Evolutionary conservation across 2,113 vertebrate species (phyloP).

Genomic region (Bothrops jararaca): DNA sequence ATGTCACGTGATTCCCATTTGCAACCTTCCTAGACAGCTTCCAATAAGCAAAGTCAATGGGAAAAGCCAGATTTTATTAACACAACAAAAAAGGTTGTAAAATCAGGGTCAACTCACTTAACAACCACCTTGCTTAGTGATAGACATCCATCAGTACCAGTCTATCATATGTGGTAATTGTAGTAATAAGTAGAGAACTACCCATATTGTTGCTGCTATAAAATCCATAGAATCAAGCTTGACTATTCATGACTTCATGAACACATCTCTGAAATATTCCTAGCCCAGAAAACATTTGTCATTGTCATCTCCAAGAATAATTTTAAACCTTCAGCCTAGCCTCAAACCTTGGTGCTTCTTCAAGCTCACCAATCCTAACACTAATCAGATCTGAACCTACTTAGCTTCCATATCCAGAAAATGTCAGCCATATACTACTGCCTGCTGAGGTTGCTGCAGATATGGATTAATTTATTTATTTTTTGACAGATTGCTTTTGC

Average conservation of each 20-base stretch:
- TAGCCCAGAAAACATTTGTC: not conserved
- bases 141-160: not conserved
- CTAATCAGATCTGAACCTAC: not conserved
- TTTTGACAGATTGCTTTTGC: not conserved
- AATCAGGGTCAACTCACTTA: not conserved
- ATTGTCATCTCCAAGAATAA: not conserved
- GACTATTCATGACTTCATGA: not conserved
- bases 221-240: not conserved
- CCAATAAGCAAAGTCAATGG: not conserved
- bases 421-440: not conserved
- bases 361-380: not conserved
- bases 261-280: not conserved
- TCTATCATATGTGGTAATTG: not conserved
- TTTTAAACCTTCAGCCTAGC: not conserved
- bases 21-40: not conserved
- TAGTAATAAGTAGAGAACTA: not conserved
- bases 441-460: not conserved
- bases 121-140: not conserved
- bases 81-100: not conserved
- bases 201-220: not conserved
- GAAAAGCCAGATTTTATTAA: not conserved
- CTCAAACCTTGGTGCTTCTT: not conserved
- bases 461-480: not conserved
- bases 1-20: not conserved
- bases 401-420: not conserved